Conservation (phyloP, 2,888 invertebrate species). For the Cantharis lateralis region DNA sequence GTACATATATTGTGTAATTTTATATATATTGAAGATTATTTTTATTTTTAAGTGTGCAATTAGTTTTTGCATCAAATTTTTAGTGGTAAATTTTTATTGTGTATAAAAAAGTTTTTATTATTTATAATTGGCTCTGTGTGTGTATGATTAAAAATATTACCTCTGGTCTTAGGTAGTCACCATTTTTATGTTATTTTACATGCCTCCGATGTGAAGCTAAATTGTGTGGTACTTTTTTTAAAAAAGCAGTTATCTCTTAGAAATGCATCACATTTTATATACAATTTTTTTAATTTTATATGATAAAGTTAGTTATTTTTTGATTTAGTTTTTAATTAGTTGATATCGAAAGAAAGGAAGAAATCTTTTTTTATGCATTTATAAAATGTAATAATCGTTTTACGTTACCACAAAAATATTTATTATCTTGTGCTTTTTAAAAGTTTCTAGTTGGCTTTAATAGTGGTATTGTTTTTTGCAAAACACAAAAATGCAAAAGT, state of each 20-base stretch:
- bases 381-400: slow-evolving; percentile 35
- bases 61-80: slow-evolving; percentile 25
- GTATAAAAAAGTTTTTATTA: slow-evolving; percentile 16
- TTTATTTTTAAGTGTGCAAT: slow-evolving; percentile 33
- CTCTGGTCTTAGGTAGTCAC: slow-evolving; percentile 37
- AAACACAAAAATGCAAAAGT: not conserved
- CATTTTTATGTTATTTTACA: slow-evolving; percentile 31
- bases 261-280: slow-evolving; percentile 31
- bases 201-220: slow-evolving; percentile 11
- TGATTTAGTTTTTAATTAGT: slow-evolving; percentile 35
- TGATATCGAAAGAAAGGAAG: slow-evolving; percentile 35
- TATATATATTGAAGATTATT: slow-evolving; percentile 24
- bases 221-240: slow-evolving; percentile 14
- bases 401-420: slow-evolving; percentile 49
- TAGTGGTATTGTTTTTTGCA: not conserved
- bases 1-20: slow-evolving; percentile 27
- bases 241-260: not conserved
- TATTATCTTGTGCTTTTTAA: slow-evolving; percentile 34
- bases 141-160: slow-evolving; percentile 25
- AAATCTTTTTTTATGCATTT: slow-evolving; percentile 42
- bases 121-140: slow-evolving; percentile 25
- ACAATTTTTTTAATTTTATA: slow-evolving; percentile 44
- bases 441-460: slow-evolving; percentile 10
- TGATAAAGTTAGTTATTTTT: slow-evolving; percentile 29
- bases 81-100: slow-evolving; percentile 17